Evolutionary conservation across 1,140 invertebrate species (phyloP).

Genomic region (Drosophila chauvacae): DNA sequence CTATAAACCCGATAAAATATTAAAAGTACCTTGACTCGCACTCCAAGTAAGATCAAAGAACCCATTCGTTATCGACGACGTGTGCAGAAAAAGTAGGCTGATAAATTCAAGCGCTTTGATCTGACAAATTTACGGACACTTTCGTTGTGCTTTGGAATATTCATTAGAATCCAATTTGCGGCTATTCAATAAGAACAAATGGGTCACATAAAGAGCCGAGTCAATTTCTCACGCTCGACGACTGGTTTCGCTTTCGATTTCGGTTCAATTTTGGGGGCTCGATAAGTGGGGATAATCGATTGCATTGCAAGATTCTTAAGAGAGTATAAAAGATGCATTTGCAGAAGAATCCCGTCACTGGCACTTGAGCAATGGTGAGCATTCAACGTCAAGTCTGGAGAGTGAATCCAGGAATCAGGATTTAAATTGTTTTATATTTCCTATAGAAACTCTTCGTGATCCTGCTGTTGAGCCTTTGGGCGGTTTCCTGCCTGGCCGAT

Average conservation of each 20-base stretch:
- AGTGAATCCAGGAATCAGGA: background rate
- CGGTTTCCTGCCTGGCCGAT: conserved; percentile 47
- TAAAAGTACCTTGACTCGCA: background rate
- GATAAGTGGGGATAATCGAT: conserved; percentile 16
- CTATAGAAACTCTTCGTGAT: conserved; percentile 37
- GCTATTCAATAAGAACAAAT: conserved; percentile 66
- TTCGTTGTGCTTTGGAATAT: conserved; percentile 51
- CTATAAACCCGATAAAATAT: background rate
- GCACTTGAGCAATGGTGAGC: conserved; percentile 43
- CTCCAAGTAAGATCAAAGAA: conserved; percentile 14
- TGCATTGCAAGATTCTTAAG: conserved; percentile 8
- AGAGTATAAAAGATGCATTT: conserved; percentile 43
- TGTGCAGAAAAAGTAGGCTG: conserved; percentile 22
- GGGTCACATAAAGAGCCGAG: conserved; percentile 52
- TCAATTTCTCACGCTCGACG: conserved; percentile 69
- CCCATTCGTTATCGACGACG: conserved; percentile 8
- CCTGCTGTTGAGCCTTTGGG: conserved; percentile 48
- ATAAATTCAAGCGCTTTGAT: conserved; percentile 66
- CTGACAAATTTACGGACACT: conserved; percentile 49
- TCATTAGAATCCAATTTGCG: conserved; percentile 56
- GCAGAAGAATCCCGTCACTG: conserved; percentile 23
- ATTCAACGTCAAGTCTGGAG: background rate
- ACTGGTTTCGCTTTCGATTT: conserved; percentile 54
- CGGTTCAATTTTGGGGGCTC: conserved; percentile 20
- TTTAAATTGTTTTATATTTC: background rate